A percentile compares a stretch with the other conserved stretches of the same genome.
Evolutionary conservation across 2,797 vertebrate species (phyloP).

Genomic region (Nannoperca australis): DNA sequence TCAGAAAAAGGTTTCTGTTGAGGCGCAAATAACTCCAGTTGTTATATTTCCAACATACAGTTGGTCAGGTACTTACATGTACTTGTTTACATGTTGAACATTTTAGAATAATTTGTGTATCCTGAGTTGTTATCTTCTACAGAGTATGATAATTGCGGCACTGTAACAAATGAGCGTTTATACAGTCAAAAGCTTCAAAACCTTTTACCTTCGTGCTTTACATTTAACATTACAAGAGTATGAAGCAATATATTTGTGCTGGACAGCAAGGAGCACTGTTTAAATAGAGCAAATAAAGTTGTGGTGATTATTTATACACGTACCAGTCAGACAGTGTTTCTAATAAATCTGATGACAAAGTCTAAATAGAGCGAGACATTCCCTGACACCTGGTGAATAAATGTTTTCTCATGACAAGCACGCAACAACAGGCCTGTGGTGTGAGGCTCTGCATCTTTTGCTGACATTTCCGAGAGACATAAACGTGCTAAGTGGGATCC

Average conservation of each 20-base stretch:
- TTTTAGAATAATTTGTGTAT: background rate
- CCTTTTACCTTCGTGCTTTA: background rate
- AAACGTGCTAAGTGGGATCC: constrained; percentile 41
- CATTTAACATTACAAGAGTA: constrained; percentile 21
- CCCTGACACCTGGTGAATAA: constrained; percentile 57
- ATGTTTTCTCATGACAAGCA: constrained; percentile 67
- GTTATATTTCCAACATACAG: background rate
- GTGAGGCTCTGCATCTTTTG: constrained; percentile 27
- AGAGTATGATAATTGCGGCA: background rate
- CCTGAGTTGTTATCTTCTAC: background rate
- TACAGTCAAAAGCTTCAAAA: background rate
- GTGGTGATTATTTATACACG: constrained; percentile 32
- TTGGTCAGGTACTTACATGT: background rate
- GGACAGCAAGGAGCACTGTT: background rate
- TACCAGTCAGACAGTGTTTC: constrained; percentile 28
- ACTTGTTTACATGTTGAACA: background rate
- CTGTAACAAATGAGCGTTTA: background rate
- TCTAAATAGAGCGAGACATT: constrained; percentile 65
- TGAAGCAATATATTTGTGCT: constrained; percentile 26
- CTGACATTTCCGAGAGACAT: constrained; percentile 28
- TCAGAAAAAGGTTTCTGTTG: background rate
- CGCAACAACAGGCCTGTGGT: constrained; percentile 21
- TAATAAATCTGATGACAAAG: constrained; percentile 48
- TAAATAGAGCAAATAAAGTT: constrained; percentile 12
- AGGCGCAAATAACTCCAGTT: background rate